These are phyloP conservation scores for Mastomys natalensis DNA, from an alignment of 2,113 vertebrate genomes.

Conservation along the genomic window DNA sequence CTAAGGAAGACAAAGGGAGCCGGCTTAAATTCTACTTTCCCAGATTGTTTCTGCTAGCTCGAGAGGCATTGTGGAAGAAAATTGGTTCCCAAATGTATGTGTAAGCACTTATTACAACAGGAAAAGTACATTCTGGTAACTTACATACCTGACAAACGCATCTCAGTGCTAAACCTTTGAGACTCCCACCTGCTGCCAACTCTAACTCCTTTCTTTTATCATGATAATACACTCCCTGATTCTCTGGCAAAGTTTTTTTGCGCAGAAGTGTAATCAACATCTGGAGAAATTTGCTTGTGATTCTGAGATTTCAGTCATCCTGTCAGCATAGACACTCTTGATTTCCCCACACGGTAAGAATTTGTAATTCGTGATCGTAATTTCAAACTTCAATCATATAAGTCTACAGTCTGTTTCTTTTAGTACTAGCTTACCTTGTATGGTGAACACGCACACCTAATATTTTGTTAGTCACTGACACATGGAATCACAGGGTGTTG, in stretches of 20 bases:
- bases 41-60: constrained; percentile 58
- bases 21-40: constrained; percentile 46
- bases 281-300: constrained; percentile 62
- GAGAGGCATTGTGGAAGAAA: constrained; percentile 69
- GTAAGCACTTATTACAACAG: constrained; percentile 70
- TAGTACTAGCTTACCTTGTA: constrained; percentile 1
- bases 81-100: constrained; percentile 69
- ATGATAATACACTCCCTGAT: constrained; percentile 78
- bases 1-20: constrained; percentile 5
- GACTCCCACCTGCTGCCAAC: constrained; percentile 84
- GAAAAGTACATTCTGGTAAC: constrained; percentile 76
- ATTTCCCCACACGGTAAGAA: constrained; percentile 1
- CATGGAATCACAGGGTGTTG: not conserved
- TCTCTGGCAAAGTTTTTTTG: constrained; percentile 72
- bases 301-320: constrained; percentile 61
- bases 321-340: constrained; percentile 7
- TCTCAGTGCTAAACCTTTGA: constrained; percentile 74
- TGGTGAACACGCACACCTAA: not conserved
- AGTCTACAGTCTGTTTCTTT: not conserved
- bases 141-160: constrained; percentile 80
- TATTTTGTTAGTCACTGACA: not conserved
- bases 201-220: constrained; percentile 80
- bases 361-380: constrained; percentile 30
- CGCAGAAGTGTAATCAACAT: constrained; percentile 69
- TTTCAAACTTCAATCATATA: constrained; percentile 9